Percentiles rank a stretch among this genome's conserved stretches.
phyloP scores from a whole-genome alignment of 2,888 invertebrate species.

The Lordiphosa fenestrarum region DNA sequence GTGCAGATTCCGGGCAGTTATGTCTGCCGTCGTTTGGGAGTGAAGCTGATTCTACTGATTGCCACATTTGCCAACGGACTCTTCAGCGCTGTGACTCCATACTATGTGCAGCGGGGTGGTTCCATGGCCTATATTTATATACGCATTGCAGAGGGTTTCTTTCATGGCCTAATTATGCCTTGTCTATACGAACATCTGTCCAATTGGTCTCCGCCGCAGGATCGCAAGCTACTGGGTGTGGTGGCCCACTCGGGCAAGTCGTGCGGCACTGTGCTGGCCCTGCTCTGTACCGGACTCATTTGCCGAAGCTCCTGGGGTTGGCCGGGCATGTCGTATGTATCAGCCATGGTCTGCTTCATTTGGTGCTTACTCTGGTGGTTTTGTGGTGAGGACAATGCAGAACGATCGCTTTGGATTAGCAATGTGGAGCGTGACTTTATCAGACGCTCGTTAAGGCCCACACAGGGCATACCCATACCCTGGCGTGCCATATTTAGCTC shows the following conservation, averaged over 20 bases:
- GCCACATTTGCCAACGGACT: slow-evolving; percentile 84
- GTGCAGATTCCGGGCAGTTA: slow-evolving; percentile 83
- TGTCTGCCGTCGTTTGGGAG: slow-evolving; percentile 84
- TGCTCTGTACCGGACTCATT: slow-evolving; percentile 83
- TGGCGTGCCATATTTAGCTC: slow-evolving; percentile 84
- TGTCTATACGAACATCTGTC: slow-evolving; percentile 84
- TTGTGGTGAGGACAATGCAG: slow-evolving; percentile 83
- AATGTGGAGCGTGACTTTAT: slow-evolving; percentile 83
- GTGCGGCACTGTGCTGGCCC: slow-evolving; percentile 84
- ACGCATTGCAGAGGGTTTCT: slow-evolving; percentile 85
- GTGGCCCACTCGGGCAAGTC: slow-evolving; percentile 83
- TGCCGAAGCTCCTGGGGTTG: slow-evolving; percentile 83
- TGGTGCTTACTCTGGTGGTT: slow-evolving; percentile 82
- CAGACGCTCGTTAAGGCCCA: slow-evolving; percentile 78
- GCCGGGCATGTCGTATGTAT: slow-evolving; percentile 84
- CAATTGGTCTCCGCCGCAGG: slow-evolving; percentile 85
- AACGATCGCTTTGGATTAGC: slow-evolving; percentile 81
- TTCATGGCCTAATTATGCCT: slow-evolving; percentile 85
- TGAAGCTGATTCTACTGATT: slow-evolving; percentile 82
- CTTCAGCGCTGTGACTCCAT: slow-evolving; percentile 84
- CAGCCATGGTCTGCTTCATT: slow-evolving; percentile 81
- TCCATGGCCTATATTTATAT: slow-evolving; percentile 83
- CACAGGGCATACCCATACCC: slow-evolving; percentile 81
- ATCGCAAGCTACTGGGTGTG: slow-evolving; percentile 82
- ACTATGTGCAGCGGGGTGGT: slow-evolving; percentile 84